phyloP scores from a whole-genome alignment of 1,140 invertebrate genomes.

The Panulirus ornatus region DNA sequence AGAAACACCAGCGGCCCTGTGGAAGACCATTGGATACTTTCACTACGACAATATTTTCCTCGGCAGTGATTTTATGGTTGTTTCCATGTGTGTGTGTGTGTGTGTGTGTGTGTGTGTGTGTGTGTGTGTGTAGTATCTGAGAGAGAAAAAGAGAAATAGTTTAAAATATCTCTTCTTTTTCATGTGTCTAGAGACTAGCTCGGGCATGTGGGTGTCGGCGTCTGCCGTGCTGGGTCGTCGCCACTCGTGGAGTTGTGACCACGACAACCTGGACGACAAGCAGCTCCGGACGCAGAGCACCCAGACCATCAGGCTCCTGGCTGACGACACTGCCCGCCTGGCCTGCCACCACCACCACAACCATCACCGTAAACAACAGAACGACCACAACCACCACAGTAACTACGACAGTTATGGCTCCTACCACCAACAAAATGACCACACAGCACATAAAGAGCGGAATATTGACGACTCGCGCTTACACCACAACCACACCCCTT shows the following conservation, averaged over 20 bases:
- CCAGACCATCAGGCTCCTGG: neutral
- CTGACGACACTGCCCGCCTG: neutral
- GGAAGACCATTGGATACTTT: too few species aligned
- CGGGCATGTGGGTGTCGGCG: neutral
- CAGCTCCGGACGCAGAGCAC: conserved; percentile 15
- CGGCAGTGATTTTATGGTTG: too few species aligned
- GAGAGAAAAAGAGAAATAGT: neutral
- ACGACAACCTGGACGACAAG: neutral
- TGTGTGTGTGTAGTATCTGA: neutral
- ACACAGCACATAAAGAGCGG: neutral
- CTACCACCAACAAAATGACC: neutral
- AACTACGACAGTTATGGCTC: neutral
- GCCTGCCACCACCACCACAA: neutral
- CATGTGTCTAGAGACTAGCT: neutral
- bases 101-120: neutral
- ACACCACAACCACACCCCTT: neutral
- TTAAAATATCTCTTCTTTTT: neutral
- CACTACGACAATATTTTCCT: too few species aligned
- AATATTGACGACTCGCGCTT: neutral
- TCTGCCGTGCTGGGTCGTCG: conserved; percentile 11
- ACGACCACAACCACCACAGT: neutral
- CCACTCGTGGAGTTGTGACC: conserved; percentile 32
- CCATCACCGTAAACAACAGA: neutral
- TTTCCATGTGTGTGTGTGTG: neutral
- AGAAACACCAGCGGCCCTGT: too few species aligned